A percentile compares a stretch with the other conserved stretches of the same genome.
Evolutionary conservation across 2,113 vertebrate genomes (phyloP).

Genomic region (Coptodon bakossiorum): DNA sequence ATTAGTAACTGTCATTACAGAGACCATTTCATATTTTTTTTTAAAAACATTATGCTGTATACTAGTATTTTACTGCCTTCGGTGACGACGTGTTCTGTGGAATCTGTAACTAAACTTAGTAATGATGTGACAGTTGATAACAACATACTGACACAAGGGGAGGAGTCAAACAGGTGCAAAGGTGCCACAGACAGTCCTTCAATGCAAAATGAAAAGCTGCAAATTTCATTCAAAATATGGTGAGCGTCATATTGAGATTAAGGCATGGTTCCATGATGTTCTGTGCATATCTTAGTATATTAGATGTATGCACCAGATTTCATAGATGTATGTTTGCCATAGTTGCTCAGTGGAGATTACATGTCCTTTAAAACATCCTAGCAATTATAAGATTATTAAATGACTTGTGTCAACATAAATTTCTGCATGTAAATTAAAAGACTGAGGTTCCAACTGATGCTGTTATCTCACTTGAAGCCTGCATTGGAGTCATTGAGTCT

Average conservation of each 20-base stretch:
- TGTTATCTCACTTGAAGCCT: slow-evolving; percentile 26
- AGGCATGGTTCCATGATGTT: neutral
- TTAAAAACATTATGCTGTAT: neutral
- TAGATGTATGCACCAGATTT: neutral
- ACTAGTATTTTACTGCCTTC: neutral
- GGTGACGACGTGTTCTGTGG: neutral
- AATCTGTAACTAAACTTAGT: neutral
- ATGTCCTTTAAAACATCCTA: neutral
- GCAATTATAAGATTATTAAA: neutral
- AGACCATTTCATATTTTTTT: neutral
- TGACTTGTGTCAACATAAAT: neutral
- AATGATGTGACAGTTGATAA: neutral
- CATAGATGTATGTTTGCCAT: neutral
- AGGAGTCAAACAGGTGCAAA: neutral
- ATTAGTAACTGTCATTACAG: neutral
- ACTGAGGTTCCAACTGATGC: neutral
- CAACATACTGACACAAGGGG: neutral
- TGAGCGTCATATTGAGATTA: neutral
- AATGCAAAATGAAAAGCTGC: neutral
- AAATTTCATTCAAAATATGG: neutral
- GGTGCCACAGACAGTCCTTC: neutral
- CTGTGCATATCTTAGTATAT: neutral
- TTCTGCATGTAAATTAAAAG: neutral
- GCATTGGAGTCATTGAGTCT: neutral
- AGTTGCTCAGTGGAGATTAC: neutral